phyloP scores from a whole-genome alignment of 2,797 vertebrate genomes.

The Ammospiza maritima region DNA sequence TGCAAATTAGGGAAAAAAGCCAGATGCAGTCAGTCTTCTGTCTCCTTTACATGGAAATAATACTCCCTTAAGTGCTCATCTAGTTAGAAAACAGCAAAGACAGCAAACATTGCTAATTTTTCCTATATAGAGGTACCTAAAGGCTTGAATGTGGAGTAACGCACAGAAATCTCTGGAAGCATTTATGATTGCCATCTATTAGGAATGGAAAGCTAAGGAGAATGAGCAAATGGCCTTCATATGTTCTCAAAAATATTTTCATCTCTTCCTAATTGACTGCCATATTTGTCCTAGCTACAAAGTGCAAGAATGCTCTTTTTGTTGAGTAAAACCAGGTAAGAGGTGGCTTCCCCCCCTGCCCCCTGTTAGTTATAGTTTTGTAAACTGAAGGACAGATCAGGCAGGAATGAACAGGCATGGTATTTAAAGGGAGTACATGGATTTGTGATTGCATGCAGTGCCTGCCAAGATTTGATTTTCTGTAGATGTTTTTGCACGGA shows the following conservation, averaged over 20 bases:
- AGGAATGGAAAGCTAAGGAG: conserved; percentile 21
- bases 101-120: not conserved
- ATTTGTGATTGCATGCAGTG: not conserved
- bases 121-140: conserved; percentile 20
- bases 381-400: not conserved
- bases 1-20: conserved; percentile 48
- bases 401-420: conserved; percentile 7
- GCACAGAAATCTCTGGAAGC: conserved; percentile 15
- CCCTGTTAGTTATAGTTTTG: not conserved
- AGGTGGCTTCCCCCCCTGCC: not conserved
- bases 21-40: conserved; percentile 50
- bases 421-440: not conserved
- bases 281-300: not conserved
- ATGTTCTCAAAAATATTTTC: conserved; percentile 43
- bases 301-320: not conserved
- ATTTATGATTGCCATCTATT: conserved; percentile 41
- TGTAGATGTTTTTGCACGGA: not conserved
- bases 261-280: not conserved
- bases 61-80: conserved; percentile 21
- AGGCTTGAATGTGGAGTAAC: conserved; percentile 13
- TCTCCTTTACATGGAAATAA: conserved; percentile 33
- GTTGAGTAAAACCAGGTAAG: conserved; percentile 40
- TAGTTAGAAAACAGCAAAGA: conserved; percentile 26
- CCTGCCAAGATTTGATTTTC: conserved; percentile 20
- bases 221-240: conserved; percentile 42